These are phyloP conservation scores for Sarcophilus harrisii DNA, from an alignment of 2,797 vertebrate species.

Conservation along the genomic window DNA sequence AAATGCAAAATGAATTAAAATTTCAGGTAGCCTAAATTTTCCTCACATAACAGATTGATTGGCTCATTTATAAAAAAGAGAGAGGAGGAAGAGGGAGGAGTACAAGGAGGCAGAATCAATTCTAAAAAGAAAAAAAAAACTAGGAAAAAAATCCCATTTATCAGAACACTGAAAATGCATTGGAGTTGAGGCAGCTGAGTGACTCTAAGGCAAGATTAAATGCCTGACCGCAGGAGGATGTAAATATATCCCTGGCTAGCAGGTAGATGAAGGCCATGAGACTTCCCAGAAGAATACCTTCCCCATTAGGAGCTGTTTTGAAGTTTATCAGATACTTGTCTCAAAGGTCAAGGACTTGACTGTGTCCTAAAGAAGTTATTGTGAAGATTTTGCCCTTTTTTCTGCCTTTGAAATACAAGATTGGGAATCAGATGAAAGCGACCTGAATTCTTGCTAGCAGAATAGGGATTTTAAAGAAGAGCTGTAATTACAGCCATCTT, in stretches of 20 bases:
- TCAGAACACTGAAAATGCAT: background rate
- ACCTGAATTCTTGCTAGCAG: conserved; percentile 67
- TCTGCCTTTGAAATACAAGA: conserved; percentile 79
- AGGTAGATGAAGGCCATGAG: background rate
- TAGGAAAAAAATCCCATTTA: background rate
- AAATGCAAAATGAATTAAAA: background rate
- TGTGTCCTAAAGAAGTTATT: conserved; percentile 61
- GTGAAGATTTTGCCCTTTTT: conserved; percentile 65
- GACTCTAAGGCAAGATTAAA: background rate
- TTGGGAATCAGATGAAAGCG: conserved; percentile 77
- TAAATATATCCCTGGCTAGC: background rate
- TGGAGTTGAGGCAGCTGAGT: background rate
- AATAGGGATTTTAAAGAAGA: conserved; percentile 73
- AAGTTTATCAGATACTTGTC: conserved; percentile 46
- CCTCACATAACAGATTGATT: accelerated
- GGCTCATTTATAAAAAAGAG: background rate
- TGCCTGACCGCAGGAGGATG: accelerated
- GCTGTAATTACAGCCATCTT: conserved; percentile 78
- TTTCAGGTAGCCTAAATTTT: background rate
- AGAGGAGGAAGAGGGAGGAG: background rate
- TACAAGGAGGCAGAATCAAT: background rate
- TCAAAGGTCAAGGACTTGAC: conserved; percentile 55
- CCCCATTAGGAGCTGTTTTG: conserved; percentile 26
- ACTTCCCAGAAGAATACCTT: background rate
- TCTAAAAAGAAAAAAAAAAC: background rate